phyloP scores from a whole-genome alignment of 2,113 vertebrate genomes.

The Sorex araneus region DNA sequence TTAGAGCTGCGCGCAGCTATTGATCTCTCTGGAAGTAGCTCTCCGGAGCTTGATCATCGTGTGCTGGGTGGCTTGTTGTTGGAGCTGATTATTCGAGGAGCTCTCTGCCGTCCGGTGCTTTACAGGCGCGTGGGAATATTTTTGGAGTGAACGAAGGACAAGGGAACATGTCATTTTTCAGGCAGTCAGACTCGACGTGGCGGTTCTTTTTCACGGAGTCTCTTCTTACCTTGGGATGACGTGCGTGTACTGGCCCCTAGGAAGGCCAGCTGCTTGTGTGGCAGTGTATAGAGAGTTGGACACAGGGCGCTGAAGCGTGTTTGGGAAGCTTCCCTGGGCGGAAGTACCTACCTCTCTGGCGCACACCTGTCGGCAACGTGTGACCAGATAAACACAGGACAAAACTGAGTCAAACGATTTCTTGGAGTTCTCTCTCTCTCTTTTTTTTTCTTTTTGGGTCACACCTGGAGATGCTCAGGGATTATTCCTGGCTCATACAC shows the following conservation, averaged over 20 bases:
- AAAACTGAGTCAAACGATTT: background rate
- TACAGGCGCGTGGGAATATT: constrained; percentile 15
- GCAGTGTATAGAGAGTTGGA: background rate
- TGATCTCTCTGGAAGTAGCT: background rate
- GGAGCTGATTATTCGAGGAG: background rate
- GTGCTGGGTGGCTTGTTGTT: constrained; percentile 30
- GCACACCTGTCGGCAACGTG: background rate
- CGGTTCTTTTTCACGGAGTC: constrained; percentile 9
- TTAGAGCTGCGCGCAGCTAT: too few relatives aligned
- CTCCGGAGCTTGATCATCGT: background rate
- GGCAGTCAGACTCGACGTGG: constrained; percentile 51
- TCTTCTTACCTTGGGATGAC: constrained; percentile 46
- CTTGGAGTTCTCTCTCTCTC: background rate
- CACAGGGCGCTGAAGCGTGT: constrained; percentile 67
- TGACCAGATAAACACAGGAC: background rate
- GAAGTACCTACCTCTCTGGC: background rate
- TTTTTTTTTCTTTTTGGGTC: too few relatives aligned
- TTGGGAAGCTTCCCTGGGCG: constrained; percentile 28
- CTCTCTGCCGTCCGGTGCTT: constrained; percentile 36
- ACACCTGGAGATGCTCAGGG: too few relatives aligned
- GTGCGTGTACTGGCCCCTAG: background rate
- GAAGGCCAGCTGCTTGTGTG: constrained; percentile 44
- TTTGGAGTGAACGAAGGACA: constrained; percentile 47
- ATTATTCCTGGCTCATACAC: too few relatives aligned
- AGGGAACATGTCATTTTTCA: constrained; percentile 50